A percentile compares a stretch with the other conserved stretches of the same genome.
Conservation (phyloP, 2,888 invertebrate genomes). For the Drosophila robusta region DNA sequence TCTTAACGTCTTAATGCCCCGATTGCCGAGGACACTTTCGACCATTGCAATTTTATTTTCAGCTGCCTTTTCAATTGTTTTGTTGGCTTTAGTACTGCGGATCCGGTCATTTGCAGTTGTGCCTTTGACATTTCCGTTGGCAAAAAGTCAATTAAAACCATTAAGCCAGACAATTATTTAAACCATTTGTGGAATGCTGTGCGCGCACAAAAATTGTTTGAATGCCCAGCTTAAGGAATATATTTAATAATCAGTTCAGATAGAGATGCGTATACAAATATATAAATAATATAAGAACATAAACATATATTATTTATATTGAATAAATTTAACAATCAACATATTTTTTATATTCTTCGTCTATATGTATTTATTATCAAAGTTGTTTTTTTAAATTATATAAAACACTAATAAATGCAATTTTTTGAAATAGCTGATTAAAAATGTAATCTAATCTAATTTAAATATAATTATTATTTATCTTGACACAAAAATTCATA, state of each 20-base stretch:
- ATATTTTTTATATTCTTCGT: no score
- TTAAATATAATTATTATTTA: not conserved
- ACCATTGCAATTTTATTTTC: slow-evolving; percentile 53
- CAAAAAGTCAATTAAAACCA: slow-evolving; percentile 61
- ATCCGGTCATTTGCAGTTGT: slow-evolving; percentile 29
- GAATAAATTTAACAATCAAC: no score
- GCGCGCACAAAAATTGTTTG: slow-evolving; percentile 2
- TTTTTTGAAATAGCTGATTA: no score
- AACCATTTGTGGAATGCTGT: slow-evolving; percentile 37
- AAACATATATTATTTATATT: no score
- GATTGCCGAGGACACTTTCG: slow-evolving; percentile 52
- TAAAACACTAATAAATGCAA: no score
- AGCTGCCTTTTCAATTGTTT: slow-evolving; percentile 54
- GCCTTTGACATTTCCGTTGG: slow-evolving; percentile 35
- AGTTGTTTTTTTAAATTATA: no score
- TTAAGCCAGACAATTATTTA: slow-evolving; percentile 64
- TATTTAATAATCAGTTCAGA: not conserved
- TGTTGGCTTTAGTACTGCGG: slow-evolving; percentile 23
- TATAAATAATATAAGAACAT: no score
- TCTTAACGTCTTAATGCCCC: slow-evolving; percentile 29
- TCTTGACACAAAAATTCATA: no score
- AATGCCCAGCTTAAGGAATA: not conserved
- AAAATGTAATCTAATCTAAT: not conserved
- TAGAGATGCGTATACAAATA: no score
- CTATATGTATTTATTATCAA: no score